Percentiles rank a stretch among this genome's conserved stretches.
These are phyloP conservation scores for Pediacus dermestoides DNA, from an alignment of 2,888 invertebrate species.

Conservation along the genomic window DNA sequence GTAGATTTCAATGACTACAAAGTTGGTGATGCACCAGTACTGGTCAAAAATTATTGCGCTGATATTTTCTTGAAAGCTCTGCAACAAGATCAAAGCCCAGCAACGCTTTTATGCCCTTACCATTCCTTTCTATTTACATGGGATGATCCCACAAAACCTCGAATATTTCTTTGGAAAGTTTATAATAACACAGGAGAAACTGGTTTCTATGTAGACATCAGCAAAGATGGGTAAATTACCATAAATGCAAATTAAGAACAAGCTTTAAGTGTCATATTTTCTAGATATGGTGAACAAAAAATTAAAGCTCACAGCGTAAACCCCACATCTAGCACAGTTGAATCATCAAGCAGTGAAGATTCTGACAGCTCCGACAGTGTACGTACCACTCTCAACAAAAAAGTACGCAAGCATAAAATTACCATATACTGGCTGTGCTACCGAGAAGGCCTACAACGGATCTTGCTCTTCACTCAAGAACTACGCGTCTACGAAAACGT, in stretches of 20 bases:
- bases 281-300: conserved; percentile 65
- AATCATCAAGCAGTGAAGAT: conserved; percentile 58
- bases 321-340: conserved; percentile 45
- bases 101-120: conserved; percentile 71
- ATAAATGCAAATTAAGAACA: background rate
- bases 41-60: conserved; percentile 80
- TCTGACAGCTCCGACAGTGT: conserved; percentile 50
- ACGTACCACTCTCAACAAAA: conserved; percentile 50
- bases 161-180: conserved; percentile 75
- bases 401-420: conserved; percentile 71
- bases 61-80: conserved; percentile 77
- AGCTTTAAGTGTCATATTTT: conserved; percentile 14
- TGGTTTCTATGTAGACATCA: conserved; percentile 69
- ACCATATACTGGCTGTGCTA: conserved; percentile 79
- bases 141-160: conserved; percentile 75
- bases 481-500: conserved; percentile 65
- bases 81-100: conserved; percentile 61
- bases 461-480: conserved; percentile 72
- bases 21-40: conserved; percentile 75
- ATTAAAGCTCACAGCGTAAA: conserved; percentile 69
- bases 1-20: conserved; percentile 73
- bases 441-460: conserved; percentile 70
- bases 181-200: conserved; percentile 75
- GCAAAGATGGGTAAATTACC: conserved; percentile 59
- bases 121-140: conserved; percentile 77